Evolutionary conservation across 2,797 vertebrate species (phyloP), one percentile per base, ranked within the genome.

Genomic region (Enteromius argenteus): DNA sequence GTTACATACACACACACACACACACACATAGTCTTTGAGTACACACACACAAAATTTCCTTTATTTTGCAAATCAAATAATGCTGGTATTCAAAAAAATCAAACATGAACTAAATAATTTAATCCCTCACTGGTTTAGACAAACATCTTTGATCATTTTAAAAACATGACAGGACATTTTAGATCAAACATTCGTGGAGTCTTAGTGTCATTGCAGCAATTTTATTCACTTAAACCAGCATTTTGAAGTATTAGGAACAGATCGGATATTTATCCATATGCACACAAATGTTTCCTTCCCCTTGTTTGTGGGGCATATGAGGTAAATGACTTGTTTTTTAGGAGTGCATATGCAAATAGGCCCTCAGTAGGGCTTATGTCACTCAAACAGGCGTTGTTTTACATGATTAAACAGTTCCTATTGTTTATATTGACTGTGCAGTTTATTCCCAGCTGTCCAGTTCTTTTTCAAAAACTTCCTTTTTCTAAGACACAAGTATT

Each of bases 371-470:
- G 88, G 64, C 39, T 88, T 84, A 83, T 83, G 69, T 62, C 35
- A 60, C 79, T 83, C 74, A 72, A 86, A 89, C 89, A 88, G 15
- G 0, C 72, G 5, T 79, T 23, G 42, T 85, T 14, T 75, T 44
- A 42, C 17, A 68, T 14, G 42, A 69, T 39, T 81, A 84, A 90
- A 88, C 82, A 88, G 86, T 86, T 77, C 64, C 74, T 19, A 89
- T 90, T 90, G 84, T 85, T 86, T 79, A 68, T 79, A 37, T 77
- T 87, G 75, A 23, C 71, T 83, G 75, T 90, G 75, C 87, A 88
- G 88, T 91, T 92, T 84, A 87, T 89, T 86, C 89, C 91, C 91
- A 93, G 88, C 83, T 93, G 90, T 90, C 77, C 85, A 80, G 68
- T 62, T 73, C 86, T 74, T 68, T 88, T 71, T 85, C 79, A 88